Evolutionary conservation across 2,888 invertebrate genomes (phyloP), one percentile per base, ranked within the genome.

Genomic region (Slavum lentiscoides): DNA sequence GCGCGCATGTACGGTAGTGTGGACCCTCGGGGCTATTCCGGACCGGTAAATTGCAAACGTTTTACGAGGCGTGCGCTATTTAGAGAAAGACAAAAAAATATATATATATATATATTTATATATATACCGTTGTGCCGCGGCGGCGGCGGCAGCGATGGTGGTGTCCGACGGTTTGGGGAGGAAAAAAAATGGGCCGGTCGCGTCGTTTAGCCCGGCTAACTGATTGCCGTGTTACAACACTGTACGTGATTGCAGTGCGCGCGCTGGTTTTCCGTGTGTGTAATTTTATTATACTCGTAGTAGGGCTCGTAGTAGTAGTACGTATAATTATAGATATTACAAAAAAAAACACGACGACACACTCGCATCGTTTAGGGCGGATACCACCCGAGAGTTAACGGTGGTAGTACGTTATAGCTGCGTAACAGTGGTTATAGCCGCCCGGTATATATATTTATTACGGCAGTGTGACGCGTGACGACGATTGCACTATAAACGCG

Each of bases 271-370:
- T n/a, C n/a, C n/a, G n/a, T n/a, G 62, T 53, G 62, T 59, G 68
- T 76, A 76, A 76, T 76, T 76, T 76, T 76, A 68, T 30, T 30
- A 30, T 30, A 30, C 2, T 30, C 1, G 30, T 75, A 75, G 66
- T 23, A 75, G 58, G 66, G 23, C 66, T n/a, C n/a, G n/a, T n/a
- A 3, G 17, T 58, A 17, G 15, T 19, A 8, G 39, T 37, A 55
- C 67, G 43, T 76, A 76, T 76, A 76, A 76, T 76, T 76, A 76
- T 76, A 76, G 75, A 76, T 68, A 76, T 76, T 76, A 76, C 67
- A 43, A 68, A 59, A 68, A 43, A 7, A 9, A 43, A 68, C 49
- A 59, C 75, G 67, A 75, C 75, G 67, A 67, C 67, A 68, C 68
- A 68, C 75, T 67, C 59, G 58, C 19, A 9, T 68, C 75, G 75